A percentile compares a stretch with the other conserved stretches of the same genome.
These are phyloP conservation scores for Cheilosia impressa DNA, from an alignment of 2,888 invertebrate species.

Conservation along the genomic window DNA sequence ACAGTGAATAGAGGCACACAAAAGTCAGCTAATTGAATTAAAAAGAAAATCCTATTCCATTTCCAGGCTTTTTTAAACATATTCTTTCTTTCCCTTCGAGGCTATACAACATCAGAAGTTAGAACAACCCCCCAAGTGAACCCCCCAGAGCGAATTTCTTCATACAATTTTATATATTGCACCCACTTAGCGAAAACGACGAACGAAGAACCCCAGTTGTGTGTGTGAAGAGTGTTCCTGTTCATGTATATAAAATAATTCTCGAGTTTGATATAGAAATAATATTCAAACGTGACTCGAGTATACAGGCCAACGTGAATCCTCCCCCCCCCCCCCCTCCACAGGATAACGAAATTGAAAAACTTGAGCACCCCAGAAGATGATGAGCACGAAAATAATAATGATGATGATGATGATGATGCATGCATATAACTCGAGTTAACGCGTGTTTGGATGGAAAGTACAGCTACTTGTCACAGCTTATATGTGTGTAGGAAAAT, in stretches of 20 bases:
- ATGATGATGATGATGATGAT: slow-evolving; percentile 9
- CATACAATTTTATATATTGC: slow-evolving; percentile 2
- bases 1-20: slow-evolving; percentile 46
- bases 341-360: slow-evolving; percentile 19
- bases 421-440: slow-evolving; percentile 57
- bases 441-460: slow-evolving; percentile 34
- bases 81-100: neutral
- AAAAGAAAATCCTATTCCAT: slow-evolving; percentile 49
- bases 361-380: slow-evolving; percentile 3
- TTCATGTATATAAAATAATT: slow-evolving; percentile 14
- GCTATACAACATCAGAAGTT: neutral
- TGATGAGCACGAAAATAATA: slow-evolving; percentile 4
- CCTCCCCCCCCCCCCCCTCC: too few relatives aligned
- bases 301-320: slow-evolving; percentile 55
- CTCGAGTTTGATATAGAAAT: slow-evolving; percentile 46
- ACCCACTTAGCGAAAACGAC: slow-evolving; percentile 42
- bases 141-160: slow-evolving; percentile 33
- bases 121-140: neutral
- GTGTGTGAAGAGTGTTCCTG: neutral
- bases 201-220: neutral
- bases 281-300: slow-evolving; percentile 68
- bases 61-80: too few relatives aligned
- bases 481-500: slow-evolving; percentile 1
- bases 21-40: slow-evolving; percentile 67
- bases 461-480: slow-evolving; percentile 13